A percentile compares a stretch with the other conserved stretches of the same genome.
Evolutionary conservation across 1,140 invertebrate genomes (phyloP).

Genomic region (Diorhabda sublineata): DNA sequence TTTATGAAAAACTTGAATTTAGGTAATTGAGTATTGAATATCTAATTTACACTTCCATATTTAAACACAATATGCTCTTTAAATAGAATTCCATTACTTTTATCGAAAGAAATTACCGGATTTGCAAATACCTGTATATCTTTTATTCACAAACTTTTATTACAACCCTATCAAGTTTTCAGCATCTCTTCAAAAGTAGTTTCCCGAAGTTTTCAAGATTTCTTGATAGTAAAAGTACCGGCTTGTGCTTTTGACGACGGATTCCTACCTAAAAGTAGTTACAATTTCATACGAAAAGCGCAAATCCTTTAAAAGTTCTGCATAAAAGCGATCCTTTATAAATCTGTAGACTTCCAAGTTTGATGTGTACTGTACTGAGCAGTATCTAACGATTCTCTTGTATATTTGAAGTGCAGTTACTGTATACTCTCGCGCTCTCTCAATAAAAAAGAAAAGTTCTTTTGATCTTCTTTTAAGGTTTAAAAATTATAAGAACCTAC

Average conservation of each 20-base stretch:
- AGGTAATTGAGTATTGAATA: too few species aligned
- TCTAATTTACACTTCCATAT: too few species aligned
- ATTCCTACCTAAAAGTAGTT: constrained; percentile 18
- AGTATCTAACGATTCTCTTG: constrained; percentile 17
- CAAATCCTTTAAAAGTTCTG: constrained; percentile 20
- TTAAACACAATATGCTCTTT: too few species aligned
- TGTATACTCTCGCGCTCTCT: background rate
- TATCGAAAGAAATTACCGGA: too few species aligned
- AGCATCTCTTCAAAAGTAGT: constrained; percentile 12
- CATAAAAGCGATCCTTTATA: constrained; percentile 24
- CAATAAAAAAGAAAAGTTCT: constrained; percentile 8
- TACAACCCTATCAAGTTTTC: constrained; percentile 8
- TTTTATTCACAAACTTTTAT: background rate
- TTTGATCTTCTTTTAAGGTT: constrained; percentile 28
- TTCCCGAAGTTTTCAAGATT: background rate
- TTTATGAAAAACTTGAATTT: too few species aligned
- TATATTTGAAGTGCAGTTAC: constrained; percentile 10
- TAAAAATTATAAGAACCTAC: background rate
- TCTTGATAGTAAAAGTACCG: constrained; percentile 7
- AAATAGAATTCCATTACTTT: too few species aligned
- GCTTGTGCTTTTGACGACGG: constrained; percentile 13
- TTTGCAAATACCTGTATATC: too few species aligned
- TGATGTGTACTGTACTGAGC: constrained; percentile 9
- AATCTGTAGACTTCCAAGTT: constrained; percentile 15
- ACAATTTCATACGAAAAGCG: constrained; percentile 18